Evolutionary conservation across 1,140 invertebrate genomes (phyloP).

Genomic region (Tetramorium alpestre): DNA sequence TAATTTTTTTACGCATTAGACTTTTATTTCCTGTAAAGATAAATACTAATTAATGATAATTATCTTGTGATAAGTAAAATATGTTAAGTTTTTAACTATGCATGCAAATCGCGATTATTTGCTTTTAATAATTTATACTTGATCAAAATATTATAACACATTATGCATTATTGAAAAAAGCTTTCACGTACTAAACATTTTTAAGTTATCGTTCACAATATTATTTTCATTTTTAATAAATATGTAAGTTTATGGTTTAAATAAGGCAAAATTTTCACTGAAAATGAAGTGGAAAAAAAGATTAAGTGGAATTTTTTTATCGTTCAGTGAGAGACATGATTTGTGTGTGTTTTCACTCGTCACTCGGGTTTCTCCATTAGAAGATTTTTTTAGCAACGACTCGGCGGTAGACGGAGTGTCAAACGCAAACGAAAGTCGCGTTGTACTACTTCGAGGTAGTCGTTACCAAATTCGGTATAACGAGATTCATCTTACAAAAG

Average conservation of each 20-base stretch:
- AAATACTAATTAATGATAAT: background rate
- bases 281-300: background rate
- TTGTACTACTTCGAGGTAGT: constrained; percentile 39
- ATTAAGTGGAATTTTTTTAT: constrained; percentile 41
- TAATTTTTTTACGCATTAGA: background rate
- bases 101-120: background rate
- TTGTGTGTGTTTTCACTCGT: constrained; percentile 18
- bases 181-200: background rate
- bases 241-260: background rate
- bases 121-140: background rate
- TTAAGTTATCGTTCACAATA: background rate
- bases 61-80: background rate
- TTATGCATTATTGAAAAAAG: background rate
- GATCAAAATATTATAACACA: background rate
- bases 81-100: background rate
- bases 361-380: constrained; percentile 47
- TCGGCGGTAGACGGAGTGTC: constrained; percentile 34
- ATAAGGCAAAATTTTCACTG: background rate
- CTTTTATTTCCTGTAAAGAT: background rate
- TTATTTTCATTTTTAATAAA: background rate
- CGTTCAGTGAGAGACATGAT: constrained; percentile 18
- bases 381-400: constrained; percentile 27
- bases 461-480: constrained; percentile 63
- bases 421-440: constrained; percentile 41
- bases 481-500: constrained; percentile 1